Base-by-base conservation (phyloP, 2,797 vertebrate species). In the Chaunax sp. region DNA sequence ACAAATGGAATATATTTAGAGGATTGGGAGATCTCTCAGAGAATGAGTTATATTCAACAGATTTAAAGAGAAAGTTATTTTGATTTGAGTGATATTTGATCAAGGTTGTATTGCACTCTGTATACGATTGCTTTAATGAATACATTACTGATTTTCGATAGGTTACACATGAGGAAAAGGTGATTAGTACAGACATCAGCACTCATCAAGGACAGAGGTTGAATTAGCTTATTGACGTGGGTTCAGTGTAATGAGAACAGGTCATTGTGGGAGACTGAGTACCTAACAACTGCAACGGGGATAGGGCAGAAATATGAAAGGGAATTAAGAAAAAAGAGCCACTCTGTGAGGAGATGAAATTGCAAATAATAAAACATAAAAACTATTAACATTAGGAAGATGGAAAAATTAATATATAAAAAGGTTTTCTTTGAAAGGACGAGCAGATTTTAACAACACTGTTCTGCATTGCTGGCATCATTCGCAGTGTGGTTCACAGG, bases 151-250 rank as follows among this genome's bases (percentile, higher is more conserved):
- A 78, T 86, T 86, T 83, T 78, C 83, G 65, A 70, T 84, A 61
- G 61, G 59, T 59, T 70, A 63, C 41, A 52, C 74, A 81, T 75
- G 57, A 85, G 72, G 73, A 82, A 86, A 80, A 80, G 58, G 61
- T 84, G 84, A 85, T 90, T 81, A 84, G 74, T 69, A 81, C 69
- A 66, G 78, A 76, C 77, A 85, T 87, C 83, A 84, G 67, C 76
- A 79, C 79, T 75, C 74, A 81, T 85, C 67, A 55, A 40, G 33
- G 57, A 66, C 56, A 72, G 40, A 72, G 72, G 69, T 6, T 84
- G 75, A 83, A 79, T 81, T 81, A 75, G 47, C 60, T 77, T 85
- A 86, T 82, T 84, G 81, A 84, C 78, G 75, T 23, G 28, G 35
- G 45, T 59, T 58, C 1, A 19, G 41, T 19, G 62, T 71, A 85